Conservation (phyloP, 2,113 vertebrate species). For the Globicephala melas region DNA sequence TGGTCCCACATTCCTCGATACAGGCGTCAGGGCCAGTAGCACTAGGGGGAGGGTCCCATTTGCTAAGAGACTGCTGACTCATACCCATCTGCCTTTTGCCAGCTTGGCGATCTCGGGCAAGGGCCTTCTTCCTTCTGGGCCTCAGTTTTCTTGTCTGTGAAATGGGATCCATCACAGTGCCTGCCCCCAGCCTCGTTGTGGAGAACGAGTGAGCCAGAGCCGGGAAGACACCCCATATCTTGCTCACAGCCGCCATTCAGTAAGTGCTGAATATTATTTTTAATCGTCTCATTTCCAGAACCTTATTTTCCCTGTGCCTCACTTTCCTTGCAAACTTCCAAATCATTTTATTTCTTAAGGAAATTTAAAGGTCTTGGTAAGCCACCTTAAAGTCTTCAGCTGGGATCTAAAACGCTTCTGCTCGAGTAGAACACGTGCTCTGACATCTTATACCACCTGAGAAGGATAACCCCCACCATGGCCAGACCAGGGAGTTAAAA, state of each 20-base stretch:
- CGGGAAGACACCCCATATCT: accelerated
- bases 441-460: accelerated
- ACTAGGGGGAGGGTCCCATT: no score
- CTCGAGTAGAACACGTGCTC: accelerated
- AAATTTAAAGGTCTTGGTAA: no score
- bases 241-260: accelerated
- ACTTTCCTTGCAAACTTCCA: not conserved
- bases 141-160: not conserved
- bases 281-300: not conserved
- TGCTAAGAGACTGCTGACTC: not conserved
- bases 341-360: not conserved
- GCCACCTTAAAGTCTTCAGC: not conserved
- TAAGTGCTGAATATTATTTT: accelerated
- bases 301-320: not conserved
- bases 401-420: accelerated
- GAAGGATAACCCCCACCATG: accelerated
- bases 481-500: accelerated
- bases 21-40: not conserved
- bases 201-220: not conserved
- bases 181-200: accelerated
- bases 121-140: not conserved
- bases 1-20: no score
- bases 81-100: no score
- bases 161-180: accelerated
- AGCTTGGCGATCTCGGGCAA: not conserved